Conservation (phyloP, 2,113 vertebrate genomes). For the Ariopsis seemanni region DNA sequence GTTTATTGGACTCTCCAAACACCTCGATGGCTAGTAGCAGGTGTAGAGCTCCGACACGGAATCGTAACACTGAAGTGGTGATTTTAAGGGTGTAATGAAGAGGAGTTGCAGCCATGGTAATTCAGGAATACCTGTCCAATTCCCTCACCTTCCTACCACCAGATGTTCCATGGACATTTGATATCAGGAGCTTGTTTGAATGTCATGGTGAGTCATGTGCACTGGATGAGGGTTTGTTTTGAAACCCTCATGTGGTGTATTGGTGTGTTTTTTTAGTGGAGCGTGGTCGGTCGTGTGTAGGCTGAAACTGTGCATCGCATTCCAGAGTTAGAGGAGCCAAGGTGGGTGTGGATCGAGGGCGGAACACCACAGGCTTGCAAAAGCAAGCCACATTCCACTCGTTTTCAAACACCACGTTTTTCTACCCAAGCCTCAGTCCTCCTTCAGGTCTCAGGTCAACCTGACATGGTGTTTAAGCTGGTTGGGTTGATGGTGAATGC, state of each 20-base stretch:
- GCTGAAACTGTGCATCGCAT: constrained; percentile 39
- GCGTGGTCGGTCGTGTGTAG: constrained; percentile 6
- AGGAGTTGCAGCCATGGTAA: background rate
- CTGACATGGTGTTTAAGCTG: background rate
- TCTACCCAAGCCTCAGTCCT: background rate
- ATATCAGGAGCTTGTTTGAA: background rate
- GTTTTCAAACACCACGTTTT: background rate
- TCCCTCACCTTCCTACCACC: background rate
- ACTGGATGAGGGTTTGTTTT: background rate
- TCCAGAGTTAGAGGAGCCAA: constrained; percentile 38
- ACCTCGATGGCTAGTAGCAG: background rate
- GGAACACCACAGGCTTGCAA: constrained; percentile 41
- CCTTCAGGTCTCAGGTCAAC: background rate
- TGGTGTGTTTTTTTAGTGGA: constrained; percentile 3
- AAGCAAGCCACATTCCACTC: constrained; percentile 32
- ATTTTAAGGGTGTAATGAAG: background rate
- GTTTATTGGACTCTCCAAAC: background rate
- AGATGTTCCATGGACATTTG: background rate
- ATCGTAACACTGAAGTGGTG: background rate
- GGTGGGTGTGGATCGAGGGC: constrained; percentile 45
- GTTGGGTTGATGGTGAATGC: background rate
- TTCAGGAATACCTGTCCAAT: background rate
- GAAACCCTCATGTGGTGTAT: background rate
- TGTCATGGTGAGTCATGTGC: too few relatives aligned
- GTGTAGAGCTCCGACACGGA: background rate